Percentiles rank a stretch among this genome's conserved stretches.
Conservation (phyloP, 2,797 vertebrate species). For the Sebastes oblongus region DNA sequence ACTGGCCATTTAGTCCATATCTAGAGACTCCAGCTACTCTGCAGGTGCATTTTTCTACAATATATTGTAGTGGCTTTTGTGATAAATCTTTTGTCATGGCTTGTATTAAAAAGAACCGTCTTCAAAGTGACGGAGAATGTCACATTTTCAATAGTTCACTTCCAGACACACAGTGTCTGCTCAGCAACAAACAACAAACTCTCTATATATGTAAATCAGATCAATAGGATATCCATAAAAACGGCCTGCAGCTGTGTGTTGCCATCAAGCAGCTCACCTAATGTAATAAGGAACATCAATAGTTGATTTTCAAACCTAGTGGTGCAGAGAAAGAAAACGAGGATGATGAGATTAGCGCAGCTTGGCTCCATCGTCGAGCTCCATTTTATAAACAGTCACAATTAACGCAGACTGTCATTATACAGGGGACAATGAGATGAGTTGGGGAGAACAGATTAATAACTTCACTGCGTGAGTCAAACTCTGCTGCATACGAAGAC, state of each 20-base stretch:
- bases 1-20: background rate
- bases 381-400: slow-evolving; percentile 79
- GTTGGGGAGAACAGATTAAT: slow-evolving; percentile 77
- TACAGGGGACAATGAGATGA: slow-evolving; percentile 73
- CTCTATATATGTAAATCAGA: slow-evolving; percentile 85
- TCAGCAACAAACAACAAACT: slow-evolving; percentile 80
- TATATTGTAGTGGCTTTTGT: background rate
- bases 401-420: slow-evolving; percentile 83
- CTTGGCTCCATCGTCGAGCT: slow-evolving; percentile 75
- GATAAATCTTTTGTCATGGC: slow-evolving; percentile 13
- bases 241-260: slow-evolving; percentile 82
- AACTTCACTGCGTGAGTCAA: slow-evolving; percentile 73
- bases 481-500: slow-evolving; percentile 65
- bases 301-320: slow-evolving; percentile 84
- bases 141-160: slow-evolving; percentile 71
- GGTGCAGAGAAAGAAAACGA: slow-evolving; percentile 78
- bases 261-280: slow-evolving; percentile 79
- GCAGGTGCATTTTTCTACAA: background rate
- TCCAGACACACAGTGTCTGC: slow-evolving; percentile 70
- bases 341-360: slow-evolving; percentile 81
- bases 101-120: slow-evolving; percentile 6
- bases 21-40: background rate
- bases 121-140: slow-evolving; percentile 62
- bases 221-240: slow-evolving; percentile 85
- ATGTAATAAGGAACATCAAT: slow-evolving; percentile 85